A percentile compares a stretch with the other conserved stretches of the same genome.
Conservation (phyloP, 2,797 vertebrate species). For the Phoxinus dragarum region DNA sequence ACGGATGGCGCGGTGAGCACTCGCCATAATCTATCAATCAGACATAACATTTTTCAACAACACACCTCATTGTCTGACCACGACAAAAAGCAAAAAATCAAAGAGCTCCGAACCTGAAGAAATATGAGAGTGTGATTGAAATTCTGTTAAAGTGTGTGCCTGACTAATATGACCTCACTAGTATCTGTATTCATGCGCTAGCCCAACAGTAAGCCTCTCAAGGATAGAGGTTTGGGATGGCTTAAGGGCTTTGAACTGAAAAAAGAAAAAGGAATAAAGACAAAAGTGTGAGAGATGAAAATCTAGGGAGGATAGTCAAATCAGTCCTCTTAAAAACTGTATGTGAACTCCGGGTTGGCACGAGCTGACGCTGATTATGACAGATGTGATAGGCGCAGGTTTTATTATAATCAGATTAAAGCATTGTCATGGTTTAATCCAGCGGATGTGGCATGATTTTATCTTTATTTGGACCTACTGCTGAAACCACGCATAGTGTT, state of each 20-base stretch:
- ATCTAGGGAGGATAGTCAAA: conserved; percentile 46
- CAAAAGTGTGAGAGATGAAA: conserved; percentile 47
- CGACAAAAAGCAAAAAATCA: conserved; percentile 3
- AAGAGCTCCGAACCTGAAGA: conserved; percentile 23
- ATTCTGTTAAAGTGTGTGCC: conserved; percentile 55
- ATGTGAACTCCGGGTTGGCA: conserved; percentile 33
- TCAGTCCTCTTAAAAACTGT: conserved; percentile 36
- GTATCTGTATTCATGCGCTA: conserved; percentile 61
- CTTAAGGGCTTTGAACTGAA: conserved; percentile 59
- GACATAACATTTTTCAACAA: conserved; percentile 21
- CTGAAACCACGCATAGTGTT: conserved; percentile 18
- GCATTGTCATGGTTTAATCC: conserved; percentile 45
- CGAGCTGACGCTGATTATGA: conserved; percentile 40
- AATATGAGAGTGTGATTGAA: conserved; percentile 49
- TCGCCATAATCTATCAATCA: conserved; percentile 37
- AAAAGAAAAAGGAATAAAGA: conserved; percentile 49
- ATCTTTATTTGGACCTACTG: conserved; percentile 42
- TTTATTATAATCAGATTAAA: conserved; percentile 59
- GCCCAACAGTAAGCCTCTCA: conserved; percentile 58
- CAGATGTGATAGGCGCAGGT: conserved; percentile 54
- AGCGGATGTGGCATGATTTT: conserved; percentile 46
- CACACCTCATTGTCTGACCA: conserved; percentile 36
- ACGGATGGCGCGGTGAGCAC: conserved; percentile 16
- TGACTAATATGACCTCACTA: conserved; percentile 49
- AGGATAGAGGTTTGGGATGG: conserved; percentile 59